Percentiles rank a stretch among this genome's conserved stretches.
Conservation (phyloP, 2,113 vertebrate species). For the Connochaetes taurinus region DNA sequence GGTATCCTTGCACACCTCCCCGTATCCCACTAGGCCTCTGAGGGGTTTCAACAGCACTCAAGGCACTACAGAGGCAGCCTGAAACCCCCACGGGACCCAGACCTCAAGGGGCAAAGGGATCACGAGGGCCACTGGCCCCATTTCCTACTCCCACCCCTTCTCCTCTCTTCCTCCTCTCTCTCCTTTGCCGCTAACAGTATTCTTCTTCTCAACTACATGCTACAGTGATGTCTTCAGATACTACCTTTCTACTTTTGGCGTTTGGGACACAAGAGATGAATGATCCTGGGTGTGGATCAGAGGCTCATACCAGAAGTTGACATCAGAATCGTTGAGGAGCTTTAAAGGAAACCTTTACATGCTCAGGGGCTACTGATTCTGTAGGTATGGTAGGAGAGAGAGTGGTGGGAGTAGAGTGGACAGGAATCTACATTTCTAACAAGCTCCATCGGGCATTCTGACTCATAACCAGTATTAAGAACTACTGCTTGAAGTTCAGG, state of each 20-base stretch:
- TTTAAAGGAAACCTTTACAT: background rate
- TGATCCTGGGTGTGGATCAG: background rate
- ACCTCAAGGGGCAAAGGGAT: background rate
- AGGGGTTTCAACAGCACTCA: background rate
- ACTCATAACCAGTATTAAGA: background rate
- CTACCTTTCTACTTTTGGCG: background rate
- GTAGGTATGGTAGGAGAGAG: background rate
- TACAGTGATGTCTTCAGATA: background rate
- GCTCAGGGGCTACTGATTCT: background rate
- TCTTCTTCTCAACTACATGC: background rate
- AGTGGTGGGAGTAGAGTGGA: background rate
- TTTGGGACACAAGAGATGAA: background rate
- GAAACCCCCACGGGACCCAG: background rate
- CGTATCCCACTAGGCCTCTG: background rate
- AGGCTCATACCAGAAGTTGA: background rate
- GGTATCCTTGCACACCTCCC: background rate
- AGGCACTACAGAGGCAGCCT: background rate
- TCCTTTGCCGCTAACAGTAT: background rate
- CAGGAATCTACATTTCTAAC: background rate
- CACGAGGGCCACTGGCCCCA: rapidly evolving
- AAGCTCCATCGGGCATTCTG: background rate
- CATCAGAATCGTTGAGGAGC: background rate
- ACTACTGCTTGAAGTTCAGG: background rate
- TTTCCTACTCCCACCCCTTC: background rate
- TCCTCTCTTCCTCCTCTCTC: background rate